phyloP scores from a whole-genome alignment of 30 jellyfish, hydroid and myxozoan species.

The Morbakka virulenta region DNA sequence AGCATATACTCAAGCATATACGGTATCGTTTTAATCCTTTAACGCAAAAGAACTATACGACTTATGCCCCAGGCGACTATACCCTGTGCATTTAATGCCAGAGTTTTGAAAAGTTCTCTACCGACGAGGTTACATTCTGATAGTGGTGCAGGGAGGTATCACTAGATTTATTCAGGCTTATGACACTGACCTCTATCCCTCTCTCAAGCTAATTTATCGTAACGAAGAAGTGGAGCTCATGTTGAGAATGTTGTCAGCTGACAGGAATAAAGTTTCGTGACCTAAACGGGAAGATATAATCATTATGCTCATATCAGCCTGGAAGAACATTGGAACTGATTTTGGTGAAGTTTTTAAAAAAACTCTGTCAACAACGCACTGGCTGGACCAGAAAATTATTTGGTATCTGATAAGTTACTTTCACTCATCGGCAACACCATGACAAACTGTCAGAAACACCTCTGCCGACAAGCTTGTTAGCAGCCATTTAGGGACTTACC shows the following conservation, averaged over 20 bases:
- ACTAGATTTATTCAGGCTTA: conserved; percentile 53
- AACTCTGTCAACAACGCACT: conserved; percentile 8
- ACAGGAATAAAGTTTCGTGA: conserved; percentile 42
- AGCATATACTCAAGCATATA: conserved; percentile 35
- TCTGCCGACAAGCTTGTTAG: conserved; percentile 8
- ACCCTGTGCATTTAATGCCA: conserved; percentile 69
- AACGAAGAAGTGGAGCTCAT: conserved; percentile 55
- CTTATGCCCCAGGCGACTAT: conserved; percentile 49
- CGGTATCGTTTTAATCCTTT: conserved; percentile 54
- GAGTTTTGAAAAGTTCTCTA: conserved; percentile 49
- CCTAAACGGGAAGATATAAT: conserved; percentile 62
- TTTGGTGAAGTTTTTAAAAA: conserved; percentile 7
- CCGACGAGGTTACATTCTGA: conserved; percentile 55
- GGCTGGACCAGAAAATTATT: conserved; percentile 14
- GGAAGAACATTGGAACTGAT: conserved; percentile 6
- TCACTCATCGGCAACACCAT: conserved; percentile 22
- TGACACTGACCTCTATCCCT: conserved; percentile 40
- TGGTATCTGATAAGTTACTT: conserved; percentile 39
- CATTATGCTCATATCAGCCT: neutral
- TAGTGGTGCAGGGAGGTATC: conserved; percentile 69
- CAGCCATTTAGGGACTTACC: conserved; percentile 2
- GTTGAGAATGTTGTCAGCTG: conserved; percentile 4
- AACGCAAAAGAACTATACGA: conserved; percentile 46
- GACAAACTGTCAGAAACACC: conserved; percentile 21
- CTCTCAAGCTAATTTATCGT: conserved; percentile 20